Conservation (phyloP, 2,888 invertebrate species). For the Rhingia rostrata region DNA sequence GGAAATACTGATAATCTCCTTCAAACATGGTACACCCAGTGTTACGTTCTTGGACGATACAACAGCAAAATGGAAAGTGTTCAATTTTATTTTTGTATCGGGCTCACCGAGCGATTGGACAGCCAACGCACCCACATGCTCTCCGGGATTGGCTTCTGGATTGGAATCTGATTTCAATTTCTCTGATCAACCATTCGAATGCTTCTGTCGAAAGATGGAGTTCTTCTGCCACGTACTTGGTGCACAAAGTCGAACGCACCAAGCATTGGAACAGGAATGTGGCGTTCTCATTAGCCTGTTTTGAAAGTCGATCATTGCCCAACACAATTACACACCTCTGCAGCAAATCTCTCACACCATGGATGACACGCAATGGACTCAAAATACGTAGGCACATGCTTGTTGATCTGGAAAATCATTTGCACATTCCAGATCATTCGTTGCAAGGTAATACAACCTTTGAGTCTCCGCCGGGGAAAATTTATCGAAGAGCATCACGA, state of each 20-base stretch:
- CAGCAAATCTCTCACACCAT: constrained; percentile 93
- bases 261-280: constrained; percentile 98
- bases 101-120: constrained; percentile 99
- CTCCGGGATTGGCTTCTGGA: constrained; percentile 97
- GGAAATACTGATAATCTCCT: constrained; percentile 99
- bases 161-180: constrained; percentile 99
- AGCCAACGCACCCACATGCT: constrained; percentile 99
- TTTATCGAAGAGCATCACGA: constrained; percentile 92
- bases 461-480: constrained; percentile 98
- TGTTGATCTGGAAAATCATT: constrained; percentile 99
- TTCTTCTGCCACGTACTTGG: constrained; percentile 98
- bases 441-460: constrained; percentile 99
- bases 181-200: constrained; percentile 99
- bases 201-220: constrained; percentile 97
- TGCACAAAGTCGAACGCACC: constrained; percentile 96
- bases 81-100: constrained; percentile 99
- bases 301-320: constrained; percentile 97
- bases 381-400: constrained; percentile 96
- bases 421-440: constrained; percentile 99
- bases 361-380: constrained; percentile 95
- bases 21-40: constrained; percentile 98
- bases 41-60: constrained; percentile 99
- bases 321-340: constrained; percentile 96
- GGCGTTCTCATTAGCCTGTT: constrained; percentile 98
- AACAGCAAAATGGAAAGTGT: constrained; percentile 99